Evolutionary conservation across 1,140 invertebrate genomes (phyloP), one percentile per base, ranked within the genome.

Genomic region (Liolophura sinensis): DNA sequence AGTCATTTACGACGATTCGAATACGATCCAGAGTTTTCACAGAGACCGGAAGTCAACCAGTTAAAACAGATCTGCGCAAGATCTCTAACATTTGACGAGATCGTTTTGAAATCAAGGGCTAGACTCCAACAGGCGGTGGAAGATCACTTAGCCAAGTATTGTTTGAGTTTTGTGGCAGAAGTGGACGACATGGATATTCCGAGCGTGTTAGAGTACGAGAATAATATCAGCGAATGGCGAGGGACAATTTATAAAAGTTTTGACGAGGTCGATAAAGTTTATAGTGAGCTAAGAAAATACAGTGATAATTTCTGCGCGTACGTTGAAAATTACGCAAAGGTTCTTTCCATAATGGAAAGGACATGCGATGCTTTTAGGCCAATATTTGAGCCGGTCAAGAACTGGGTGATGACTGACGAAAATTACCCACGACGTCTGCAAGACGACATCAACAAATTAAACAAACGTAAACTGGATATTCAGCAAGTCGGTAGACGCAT

Each of bases 371-470:
- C 64, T 3, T 60, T 73, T 12, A 67, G 67, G 4, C 31, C 54
- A 25, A 70, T 74, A 24, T 65, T 25, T 52, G 57, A 62, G 14
- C 66, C 67, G 9, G 61, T 73, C 22, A 74, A 74, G 27, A 64
- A 73, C 49, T 76, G 74, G 74, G 70, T 73, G 11, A 65, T 69
- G 20, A 67, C 70, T 0, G 74, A 76, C 51, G 71, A 72, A 51
- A 69, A 65, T 0, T 76, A 74, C 56, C 68, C 70, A 18, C 67
- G 69, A 22, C 74, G 71, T 64, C 51, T 76, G 9, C 58, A 60
- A 27, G 68, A 74, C 49, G 70, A 71, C 56, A 67, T 68, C n/a
- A 69, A 61, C 51, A 22, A 25, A 18, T 54, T 66, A 18, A 52
- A 64, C 15, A 50, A 60, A 5, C 25, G 58, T 24, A 71, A 71